Conservation (phyloP, 1,140 invertebrate genomes). For the Aphelinus certus region DNA sequence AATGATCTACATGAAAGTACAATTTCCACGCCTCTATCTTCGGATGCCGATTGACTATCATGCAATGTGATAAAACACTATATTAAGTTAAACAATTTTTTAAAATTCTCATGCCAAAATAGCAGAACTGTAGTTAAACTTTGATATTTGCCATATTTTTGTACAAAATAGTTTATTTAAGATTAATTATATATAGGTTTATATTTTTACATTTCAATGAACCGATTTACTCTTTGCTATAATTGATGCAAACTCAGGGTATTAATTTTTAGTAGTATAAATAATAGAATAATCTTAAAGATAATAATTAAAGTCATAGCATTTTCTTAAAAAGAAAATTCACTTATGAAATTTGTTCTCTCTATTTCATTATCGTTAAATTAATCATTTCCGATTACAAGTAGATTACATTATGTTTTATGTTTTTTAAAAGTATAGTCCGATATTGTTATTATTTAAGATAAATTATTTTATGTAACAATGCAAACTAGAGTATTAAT, state of each 20-base stretch:
- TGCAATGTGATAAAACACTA: slow-evolving; percentile 13
- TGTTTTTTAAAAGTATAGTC: background rate
- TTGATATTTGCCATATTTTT: slow-evolving; percentile 33
- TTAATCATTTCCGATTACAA: too few relatives aligned
- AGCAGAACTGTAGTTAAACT: slow-evolving; percentile 20
- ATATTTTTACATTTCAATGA: background rate
- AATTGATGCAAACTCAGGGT: background rate
- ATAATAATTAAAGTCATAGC: background rate
- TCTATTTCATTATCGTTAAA: background rate
- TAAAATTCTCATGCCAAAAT: slow-evolving; percentile 7
- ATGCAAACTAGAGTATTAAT: too few relatives aligned
- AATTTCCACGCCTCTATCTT: slow-evolving; percentile 6
- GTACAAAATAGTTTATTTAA: slow-evolving; percentile 9
- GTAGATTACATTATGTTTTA: background rate
- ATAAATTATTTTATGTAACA: background rate
- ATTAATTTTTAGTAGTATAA: background rate
- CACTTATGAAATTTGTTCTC: background rate
- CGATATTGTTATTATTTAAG: background rate
- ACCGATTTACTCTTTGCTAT: background rate
- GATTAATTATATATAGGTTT: background rate
- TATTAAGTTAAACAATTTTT: slow-evolving; percentile 23
- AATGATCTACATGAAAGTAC: slow-evolving; percentile 35
- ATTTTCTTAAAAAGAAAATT: background rate
- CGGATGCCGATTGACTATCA: slow-evolving; percentile 13
- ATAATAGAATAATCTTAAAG: background rate